Evolutionary conservation across 2,797 vertebrate genomes (phyloP).

Genomic region (Sylvilagus floridanus): DNA sequence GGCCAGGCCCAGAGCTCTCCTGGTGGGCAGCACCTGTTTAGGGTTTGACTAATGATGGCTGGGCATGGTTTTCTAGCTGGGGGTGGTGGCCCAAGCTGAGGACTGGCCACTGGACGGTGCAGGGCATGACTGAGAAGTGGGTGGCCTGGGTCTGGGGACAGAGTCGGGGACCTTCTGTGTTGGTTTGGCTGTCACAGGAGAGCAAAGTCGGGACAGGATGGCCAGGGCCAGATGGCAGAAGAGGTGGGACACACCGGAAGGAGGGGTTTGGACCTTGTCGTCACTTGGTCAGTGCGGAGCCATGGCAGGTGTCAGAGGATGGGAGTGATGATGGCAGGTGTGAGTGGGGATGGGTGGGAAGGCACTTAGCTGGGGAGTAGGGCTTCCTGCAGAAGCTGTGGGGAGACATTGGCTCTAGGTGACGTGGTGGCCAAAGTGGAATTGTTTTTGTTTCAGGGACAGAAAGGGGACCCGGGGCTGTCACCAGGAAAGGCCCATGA

Average conservation of each 20-base stretch:
- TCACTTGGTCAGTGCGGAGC: neutral
- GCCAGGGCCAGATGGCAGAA: neutral
- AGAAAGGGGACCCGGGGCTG: slow-evolving; percentile 96
- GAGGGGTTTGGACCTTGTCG: neutral
- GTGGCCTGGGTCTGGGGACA: neutral
- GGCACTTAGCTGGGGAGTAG: fast-evolving
- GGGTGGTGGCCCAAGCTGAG: neutral
- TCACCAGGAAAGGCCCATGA: slow-evolving; percentile 95
- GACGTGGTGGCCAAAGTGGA: slow-evolving; percentile 57
- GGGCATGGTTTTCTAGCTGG: neutral
- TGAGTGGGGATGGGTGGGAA: neutral
- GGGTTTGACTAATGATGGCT: neutral
- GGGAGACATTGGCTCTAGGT: neutral
- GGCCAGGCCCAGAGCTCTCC: neutral
- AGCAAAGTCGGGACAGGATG: neutral
- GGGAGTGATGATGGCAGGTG: neutral
- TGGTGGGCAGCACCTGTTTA: neutral
- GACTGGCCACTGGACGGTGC: neutral
- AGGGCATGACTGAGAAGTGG: neutral
- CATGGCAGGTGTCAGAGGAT: neutral
- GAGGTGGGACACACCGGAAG: neutral
- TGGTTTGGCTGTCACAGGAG: neutral
- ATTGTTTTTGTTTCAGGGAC: slow-evolving; percentile 91
- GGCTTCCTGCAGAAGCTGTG: neutral
- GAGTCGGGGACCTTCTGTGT: neutral